Base-by-base conservation (phyloP, 2,888 invertebrate species). In the Carpatolechia fugitivella region DNA sequence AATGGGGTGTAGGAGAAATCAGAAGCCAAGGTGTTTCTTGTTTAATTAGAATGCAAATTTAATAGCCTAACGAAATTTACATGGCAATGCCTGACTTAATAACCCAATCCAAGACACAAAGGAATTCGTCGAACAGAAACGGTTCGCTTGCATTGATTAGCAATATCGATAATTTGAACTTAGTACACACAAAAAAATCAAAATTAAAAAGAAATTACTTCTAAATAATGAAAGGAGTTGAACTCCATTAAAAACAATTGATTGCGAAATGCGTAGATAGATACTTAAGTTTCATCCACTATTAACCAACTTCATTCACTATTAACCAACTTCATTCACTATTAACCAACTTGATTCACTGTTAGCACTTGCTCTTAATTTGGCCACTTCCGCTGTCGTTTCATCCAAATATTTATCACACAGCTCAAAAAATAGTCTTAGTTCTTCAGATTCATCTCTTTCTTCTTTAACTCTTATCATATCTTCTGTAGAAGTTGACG, bases 11-110 rank as follows among this genome's bases (percentile, higher is more conserved):
- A 64, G 70, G 40, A 53, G 49, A 30, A 46, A 48, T 33, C 50
- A 54, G 53, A 53, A 52, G 41, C 36, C 48, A 38, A 24, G 49
- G 44, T 54, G 78, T 78, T 80, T 78, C 60, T 70, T 76, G 78
- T 83, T 85, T 87, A 87, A 89, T 87, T 83, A 88, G 87, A 80
- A 88, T 88, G 88, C 86, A 87, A 88, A 89, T 88, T 86, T 87
- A 87, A 89, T 88, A 85, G 87, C 80, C 78, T 74, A 67, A 64
- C 80, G 84, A 79, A 80, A 88, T 89, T 89, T 84, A 85, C 89
- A 88, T 88, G 87, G 86, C 89, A 88, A 89, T 88, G 83, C 83
- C 70, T 76, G 67, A 76, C 78, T 81, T 85, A 86, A 84, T 83
- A 85, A 85, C 78, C 80, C 78, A 78, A 82, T 80, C 78, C 75